A percentile compares a stretch with the other conserved stretches of the same genome.
Evolutionary conservation across 1,140 invertebrate genomes (phyloP).

Genomic region (Epicauta chinensis): DNA sequence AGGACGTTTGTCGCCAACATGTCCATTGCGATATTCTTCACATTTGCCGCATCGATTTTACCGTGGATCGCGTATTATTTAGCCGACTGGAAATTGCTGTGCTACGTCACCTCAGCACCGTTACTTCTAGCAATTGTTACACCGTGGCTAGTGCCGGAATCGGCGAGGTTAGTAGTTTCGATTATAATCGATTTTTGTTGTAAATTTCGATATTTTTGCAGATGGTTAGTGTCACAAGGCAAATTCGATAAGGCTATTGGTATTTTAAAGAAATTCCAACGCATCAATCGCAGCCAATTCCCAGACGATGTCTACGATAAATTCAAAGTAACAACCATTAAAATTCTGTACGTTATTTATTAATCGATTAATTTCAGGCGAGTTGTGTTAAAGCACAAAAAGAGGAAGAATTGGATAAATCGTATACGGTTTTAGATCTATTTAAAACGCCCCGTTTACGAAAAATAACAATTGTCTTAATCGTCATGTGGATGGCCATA

Average conservation of each 20-base stretch:
- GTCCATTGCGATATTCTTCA: constrained; percentile 85
- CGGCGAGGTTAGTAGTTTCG: constrained; percentile 53
- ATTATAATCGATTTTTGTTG: not conserved
- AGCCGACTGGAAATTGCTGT: constrained; percentile 68
- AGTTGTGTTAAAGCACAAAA: constrained; percentile 57
- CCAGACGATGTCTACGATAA: constrained; percentile 63
- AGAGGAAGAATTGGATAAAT: constrained; percentile 59
- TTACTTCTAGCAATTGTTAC: constrained; percentile 61
- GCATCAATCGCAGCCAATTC: constrained; percentile 68
- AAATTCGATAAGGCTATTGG: constrained; percentile 67
- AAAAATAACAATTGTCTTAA: constrained; percentile 64
- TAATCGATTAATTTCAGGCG: constrained; percentile 46
- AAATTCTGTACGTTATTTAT: not conserved
- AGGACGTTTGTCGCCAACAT: constrained; percentile 83
- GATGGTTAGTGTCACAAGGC: constrained; percentile 78
- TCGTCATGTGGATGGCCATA: constrained; percentile 80
- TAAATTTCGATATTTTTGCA: constrained; percentile 39
- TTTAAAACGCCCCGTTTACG: constrained; percentile 67
- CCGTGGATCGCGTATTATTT: constrained; percentile 77
- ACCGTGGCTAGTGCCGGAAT: constrained; percentile 73
- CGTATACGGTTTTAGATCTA: constrained; percentile 70
- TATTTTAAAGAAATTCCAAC: constrained; percentile 73
- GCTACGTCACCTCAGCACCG: constrained; percentile 67
- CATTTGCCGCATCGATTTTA: constrained; percentile 64
- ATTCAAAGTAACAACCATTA: constrained; percentile 53